Evolutionary conservation across 2,797 vertebrate genomes (phyloP).

Genomic region (Aphelocoma californica): DNA sequence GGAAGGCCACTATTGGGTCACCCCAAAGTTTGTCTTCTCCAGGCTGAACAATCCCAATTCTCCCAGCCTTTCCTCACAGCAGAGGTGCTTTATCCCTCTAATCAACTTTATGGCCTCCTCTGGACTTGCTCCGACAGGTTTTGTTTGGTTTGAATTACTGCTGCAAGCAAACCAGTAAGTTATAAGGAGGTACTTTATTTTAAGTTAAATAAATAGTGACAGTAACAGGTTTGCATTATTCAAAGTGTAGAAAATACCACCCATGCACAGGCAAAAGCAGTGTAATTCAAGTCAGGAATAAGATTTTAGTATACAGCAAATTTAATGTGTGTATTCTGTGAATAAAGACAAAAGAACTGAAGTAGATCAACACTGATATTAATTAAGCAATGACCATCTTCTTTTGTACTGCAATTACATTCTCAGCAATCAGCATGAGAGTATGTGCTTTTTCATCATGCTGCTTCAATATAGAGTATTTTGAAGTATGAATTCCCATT

Average conservation of each 20-base stretch:
- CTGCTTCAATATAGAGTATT: constrained; percentile 2
- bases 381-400: neutral
- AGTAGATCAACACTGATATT: neutral
- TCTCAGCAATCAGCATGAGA: neutral
- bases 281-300: constrained; percentile 25
- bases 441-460: neutral
- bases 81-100: neutral
- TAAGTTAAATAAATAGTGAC: constrained; percentile 53
- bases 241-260: constrained; percentile 52
- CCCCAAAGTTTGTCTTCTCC: neutral
- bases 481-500: neutral
- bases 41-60: neutral
- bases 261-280: constrained; percentile 27
- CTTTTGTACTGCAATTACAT: neutral
- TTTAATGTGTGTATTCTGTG: constrained; percentile 11
- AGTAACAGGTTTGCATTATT: constrained; percentile 26
- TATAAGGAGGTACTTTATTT: constrained; percentile 57
- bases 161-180: constrained; percentile 18
- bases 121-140: neutral
- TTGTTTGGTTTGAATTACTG: constrained; percentile 1
- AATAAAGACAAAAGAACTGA: constrained; percentile 17
- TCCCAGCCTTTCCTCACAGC: neutral
- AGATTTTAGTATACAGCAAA: neutral
- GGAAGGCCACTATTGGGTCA: neutral
- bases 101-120: neutral